Evolutionary conservation across 2,888 invertebrate species (phyloP).

Genomic region (Saturnia japonica): DNA sequence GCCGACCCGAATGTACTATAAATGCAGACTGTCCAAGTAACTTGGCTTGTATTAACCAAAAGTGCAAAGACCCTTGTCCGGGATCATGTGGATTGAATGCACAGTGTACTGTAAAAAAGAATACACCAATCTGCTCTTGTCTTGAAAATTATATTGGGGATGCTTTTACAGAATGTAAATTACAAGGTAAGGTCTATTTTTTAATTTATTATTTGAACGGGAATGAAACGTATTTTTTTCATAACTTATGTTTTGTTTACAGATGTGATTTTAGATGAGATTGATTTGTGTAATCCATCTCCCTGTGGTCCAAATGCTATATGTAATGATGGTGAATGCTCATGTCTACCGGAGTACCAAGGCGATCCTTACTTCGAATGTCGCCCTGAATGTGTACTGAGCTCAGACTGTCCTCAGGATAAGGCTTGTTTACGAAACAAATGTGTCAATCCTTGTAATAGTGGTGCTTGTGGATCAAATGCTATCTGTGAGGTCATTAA

Average conservation of each 20-base stretch:
- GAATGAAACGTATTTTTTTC: too few relatives aligned
- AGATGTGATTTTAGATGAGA: slow-evolving; percentile 55
- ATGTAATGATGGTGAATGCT: slow-evolving; percentile 82
- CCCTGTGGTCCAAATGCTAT: slow-evolving; percentile 85
- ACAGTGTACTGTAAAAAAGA: slow-evolving; percentile 85
- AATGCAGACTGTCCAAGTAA: slow-evolving; percentile 89
- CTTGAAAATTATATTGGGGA: slow-evolving; percentile 87
- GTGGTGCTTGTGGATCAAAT: slow-evolving; percentile 85
- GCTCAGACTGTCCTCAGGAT: slow-evolving; percentile 84
- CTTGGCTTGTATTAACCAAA: slow-evolving; percentile 88
- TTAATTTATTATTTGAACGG: background rate
- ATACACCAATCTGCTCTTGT: slow-evolving; percentile 89
- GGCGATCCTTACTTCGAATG: slow-evolving; percentile 87
- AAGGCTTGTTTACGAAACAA: slow-evolving; percentile 86
- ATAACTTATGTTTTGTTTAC: slow-evolving; percentile 30
- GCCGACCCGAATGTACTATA: slow-evolving; percentile 86
- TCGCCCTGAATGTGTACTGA: slow-evolving; percentile 86
- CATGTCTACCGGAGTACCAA: slow-evolving; percentile 83
- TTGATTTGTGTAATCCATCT: slow-evolving; percentile 84
- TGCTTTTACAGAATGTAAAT: slow-evolving; percentile 85
- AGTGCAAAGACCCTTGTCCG: slow-evolving; percentile 90
- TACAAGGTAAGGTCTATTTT: slow-evolving; percentile 69
- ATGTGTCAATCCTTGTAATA: slow-evolving; percentile 86
- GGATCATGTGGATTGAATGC: slow-evolving; percentile 88
- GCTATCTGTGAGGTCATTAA: slow-evolving; percentile 88